These are phyloP conservation scores for Ophion obscuratus DNA, from an alignment of 2,888 invertebrate genomes.

Conservation along the genomic window DNA sequence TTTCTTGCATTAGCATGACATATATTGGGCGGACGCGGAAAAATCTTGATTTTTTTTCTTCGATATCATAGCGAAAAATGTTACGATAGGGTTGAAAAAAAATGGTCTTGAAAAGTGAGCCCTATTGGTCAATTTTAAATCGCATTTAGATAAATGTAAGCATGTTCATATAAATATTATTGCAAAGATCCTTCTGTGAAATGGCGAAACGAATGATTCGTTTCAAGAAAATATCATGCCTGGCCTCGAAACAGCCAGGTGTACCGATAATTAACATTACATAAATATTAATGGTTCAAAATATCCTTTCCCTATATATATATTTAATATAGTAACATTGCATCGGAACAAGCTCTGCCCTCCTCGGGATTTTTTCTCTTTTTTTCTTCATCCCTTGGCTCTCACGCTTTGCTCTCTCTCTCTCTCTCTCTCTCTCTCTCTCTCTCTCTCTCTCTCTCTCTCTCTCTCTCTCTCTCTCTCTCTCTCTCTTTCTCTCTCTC, in stretches of 20 bases:
- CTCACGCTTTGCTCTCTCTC: not conserved
- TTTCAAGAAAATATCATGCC: not conserved
- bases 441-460: not conserved
- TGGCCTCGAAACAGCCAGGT: not conserved
- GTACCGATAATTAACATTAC: not conserved
- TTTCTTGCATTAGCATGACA: not conserved
- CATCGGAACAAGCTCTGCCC: not conserved
- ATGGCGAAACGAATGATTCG: not conserved
- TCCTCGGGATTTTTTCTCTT: not conserved
- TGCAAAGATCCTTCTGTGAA: not conserved
- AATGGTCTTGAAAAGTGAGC: too few relatives aligned
- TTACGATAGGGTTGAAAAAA: too few relatives aligned
- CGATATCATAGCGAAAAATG: too few relatives aligned
- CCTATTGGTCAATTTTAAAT: too few relatives aligned
- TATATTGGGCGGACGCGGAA: too few relatives aligned
- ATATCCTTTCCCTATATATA: not conserved
- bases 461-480: not conserved
- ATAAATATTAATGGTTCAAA: not conserved
- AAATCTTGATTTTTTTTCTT: not conserved
- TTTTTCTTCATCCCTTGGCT: not conserved
- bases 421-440: not conserved
- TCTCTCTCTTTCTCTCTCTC: not conserved
- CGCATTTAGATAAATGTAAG: not conserved
- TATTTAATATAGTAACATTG: slow-evolving; percentile 22
- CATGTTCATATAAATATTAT: not conserved